These are phyloP conservation scores for Myotis vivesi DNA, from an alignment of 2,797 vertebrate species.

Conservation along the genomic window DNA sequence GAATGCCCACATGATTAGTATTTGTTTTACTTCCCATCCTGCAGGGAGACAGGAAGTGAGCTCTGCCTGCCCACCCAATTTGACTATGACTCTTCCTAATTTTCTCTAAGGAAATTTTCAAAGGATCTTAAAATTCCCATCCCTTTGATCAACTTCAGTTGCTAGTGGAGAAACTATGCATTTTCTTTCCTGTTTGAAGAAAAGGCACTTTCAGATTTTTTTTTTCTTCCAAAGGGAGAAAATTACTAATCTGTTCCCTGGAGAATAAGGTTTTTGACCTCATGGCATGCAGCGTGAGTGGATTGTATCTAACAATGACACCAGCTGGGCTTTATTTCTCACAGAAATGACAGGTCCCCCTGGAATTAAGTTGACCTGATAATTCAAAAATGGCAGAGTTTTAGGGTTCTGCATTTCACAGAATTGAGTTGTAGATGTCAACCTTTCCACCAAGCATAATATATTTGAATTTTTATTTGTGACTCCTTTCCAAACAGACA, in stretches of 20 bases:
- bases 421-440: slow-evolving; percentile 6
- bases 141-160: neutral
- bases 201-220: neutral
- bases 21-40: neutral
- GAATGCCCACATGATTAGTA: neutral
- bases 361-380: slow-evolving; percentile 37
- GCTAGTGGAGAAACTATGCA: neutral
- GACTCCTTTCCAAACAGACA: slow-evolving; percentile 26
- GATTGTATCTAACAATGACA: neutral
- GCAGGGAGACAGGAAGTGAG: neutral
- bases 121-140: neutral
- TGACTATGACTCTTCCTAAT: neutral
- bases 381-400: slow-evolving; percentile 45
- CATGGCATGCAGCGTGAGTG: neutral
- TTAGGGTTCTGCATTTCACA: neutral
- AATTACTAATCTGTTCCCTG: neutral
- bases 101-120: neutral
- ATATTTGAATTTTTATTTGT: slow-evolving; percentile 54
- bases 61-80: neutral
- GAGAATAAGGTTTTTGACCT: slow-evolving; percentile 30
- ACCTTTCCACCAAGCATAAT: neutral
- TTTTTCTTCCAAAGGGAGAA: neutral
- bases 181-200: neutral
- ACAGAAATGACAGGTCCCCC: neutral
- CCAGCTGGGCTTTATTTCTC: neutral